Percentiles rank a stretch among this genome's conserved stretches.
These are phyloP conservation scores for Ladona fulva DNA, from an alignment of 1,140 invertebrate species.

Conservation along the genomic window DNA sequence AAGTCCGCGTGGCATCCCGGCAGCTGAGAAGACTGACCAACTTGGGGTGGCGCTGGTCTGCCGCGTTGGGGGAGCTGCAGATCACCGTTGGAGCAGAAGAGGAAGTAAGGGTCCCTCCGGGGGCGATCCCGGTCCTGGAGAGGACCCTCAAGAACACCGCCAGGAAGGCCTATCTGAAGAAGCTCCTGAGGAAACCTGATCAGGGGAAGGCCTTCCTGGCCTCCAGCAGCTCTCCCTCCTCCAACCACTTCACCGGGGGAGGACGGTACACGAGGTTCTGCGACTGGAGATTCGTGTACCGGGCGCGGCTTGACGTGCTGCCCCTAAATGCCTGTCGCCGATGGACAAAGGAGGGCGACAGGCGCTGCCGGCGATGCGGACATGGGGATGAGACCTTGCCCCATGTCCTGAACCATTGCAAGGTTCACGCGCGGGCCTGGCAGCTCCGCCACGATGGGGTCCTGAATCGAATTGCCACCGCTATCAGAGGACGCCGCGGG, in stretches of 20 bases:
- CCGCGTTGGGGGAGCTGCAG: slow-evolving; percentile 13
- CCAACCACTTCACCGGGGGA: no score
- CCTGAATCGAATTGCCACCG: slow-evolving; percentile 18
- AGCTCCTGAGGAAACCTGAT: slow-evolving; percentile 20
- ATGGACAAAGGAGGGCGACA: no score
- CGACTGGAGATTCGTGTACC: no score
- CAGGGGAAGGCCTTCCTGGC: slow-evolving; percentile 27
- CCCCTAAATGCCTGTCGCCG: no score
- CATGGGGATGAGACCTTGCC: no score
- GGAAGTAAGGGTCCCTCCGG: no score
- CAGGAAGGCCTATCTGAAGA: slow-evolving; percentile 15
- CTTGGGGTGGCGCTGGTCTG: slow-evolving; percentile 22
- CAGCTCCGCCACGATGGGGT: slow-evolving; percentile 23
- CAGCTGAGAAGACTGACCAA: slow-evolving; percentile 11
- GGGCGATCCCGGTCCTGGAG: no score
- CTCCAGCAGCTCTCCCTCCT: no score
- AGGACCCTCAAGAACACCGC: slow-evolving; percentile 17
- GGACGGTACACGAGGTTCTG: no score
- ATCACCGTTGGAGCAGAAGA: background rate
- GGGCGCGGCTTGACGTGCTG: no score
- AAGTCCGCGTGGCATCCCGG: slow-evolving; percentile 24
- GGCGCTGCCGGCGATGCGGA: no score
- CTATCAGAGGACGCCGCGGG: slow-evolving; percentile 16
- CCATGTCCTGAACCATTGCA: no score
- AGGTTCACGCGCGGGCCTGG: slow-evolving; percentile 15